Evolutionary conservation across 2,888 invertebrate species (phyloP).

Genomic region (Epinotia brunnichana): DNA sequence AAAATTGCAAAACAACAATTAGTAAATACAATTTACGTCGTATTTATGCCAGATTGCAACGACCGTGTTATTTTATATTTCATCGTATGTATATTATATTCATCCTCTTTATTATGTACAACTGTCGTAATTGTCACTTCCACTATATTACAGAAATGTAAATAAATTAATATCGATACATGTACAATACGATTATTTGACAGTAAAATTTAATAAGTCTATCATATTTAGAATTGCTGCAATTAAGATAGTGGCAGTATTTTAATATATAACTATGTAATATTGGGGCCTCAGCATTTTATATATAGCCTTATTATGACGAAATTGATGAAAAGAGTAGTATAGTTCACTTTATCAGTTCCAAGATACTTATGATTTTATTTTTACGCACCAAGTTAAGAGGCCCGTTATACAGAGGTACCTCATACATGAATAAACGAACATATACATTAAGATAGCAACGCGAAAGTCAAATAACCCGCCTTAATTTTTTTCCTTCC

Average conservation of each 20-base stretch:
- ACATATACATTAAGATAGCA: too few species aligned
- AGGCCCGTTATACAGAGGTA: too few species aligned
- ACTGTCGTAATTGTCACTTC: conserved; percentile 13
- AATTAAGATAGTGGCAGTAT: conserved; percentile 38
- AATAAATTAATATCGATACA: conserved; percentile 42
- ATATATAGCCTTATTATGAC: conserved; percentile 13
- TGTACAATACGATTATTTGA: conserved; percentile 29
- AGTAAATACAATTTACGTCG: not conserved
- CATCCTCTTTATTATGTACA: conserved; percentile 29
- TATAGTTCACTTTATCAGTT: not conserved
- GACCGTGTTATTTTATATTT: not conserved
- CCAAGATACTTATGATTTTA: not conserved
- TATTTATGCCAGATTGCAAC: not conserved
- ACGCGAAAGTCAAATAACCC: too few species aligned
- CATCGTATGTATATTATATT: conserved; percentile 1
- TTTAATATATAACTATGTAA: conserved; percentile 23
- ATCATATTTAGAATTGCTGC: conserved; percentile 38
- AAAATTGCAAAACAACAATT: not conserved
- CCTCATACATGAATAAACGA: too few species aligned
- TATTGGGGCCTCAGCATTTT: conserved; percentile 45
- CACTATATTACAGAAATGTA: conserved; percentile 24
- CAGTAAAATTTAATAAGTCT: conserved; percentile 23
- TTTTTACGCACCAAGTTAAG: not conserved
- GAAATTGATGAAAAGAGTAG: not conserved
- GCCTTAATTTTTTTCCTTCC: too few species aligned